phyloP scores from a whole-genome alignment of 2,797 vertebrate species.

The Podarcis lilfordi region DNA sequence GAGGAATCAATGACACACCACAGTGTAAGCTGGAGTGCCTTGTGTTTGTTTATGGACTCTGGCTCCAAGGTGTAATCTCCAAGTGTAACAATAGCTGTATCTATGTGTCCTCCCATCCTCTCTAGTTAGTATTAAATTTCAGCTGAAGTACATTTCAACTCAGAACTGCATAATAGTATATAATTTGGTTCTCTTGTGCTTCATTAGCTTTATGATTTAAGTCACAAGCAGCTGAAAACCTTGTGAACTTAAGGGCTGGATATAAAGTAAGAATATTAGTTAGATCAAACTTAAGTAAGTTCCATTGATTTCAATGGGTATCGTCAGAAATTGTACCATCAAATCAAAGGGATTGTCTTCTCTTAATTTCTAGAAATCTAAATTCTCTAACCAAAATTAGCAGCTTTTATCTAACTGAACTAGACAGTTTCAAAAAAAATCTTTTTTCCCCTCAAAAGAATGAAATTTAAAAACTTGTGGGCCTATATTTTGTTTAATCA shows the following conservation, averaged over 20 bases:
- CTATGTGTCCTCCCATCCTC: background rate
- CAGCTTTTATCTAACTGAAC: background rate
- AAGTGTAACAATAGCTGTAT: background rate
- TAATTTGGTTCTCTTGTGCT: background rate
- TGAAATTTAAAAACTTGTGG: conserved; percentile 2
- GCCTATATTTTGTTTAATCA: conserved; percentile 1
- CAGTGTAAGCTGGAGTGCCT: background rate
- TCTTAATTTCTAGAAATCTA: conserved; percentile 3
- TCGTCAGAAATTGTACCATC: background rate
- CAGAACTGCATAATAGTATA: background rate
- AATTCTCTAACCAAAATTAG: background rate
- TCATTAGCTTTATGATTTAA: background rate
- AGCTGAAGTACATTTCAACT: background rate
- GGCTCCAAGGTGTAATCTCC: background rate
- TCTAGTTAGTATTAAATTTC: background rate
- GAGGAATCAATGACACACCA: background rate
- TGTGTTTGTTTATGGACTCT: background rate
- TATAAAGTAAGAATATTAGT: background rate
- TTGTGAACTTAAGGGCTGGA: background rate
- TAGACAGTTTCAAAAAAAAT: background rate
- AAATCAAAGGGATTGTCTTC: background rate
- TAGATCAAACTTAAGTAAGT: background rate
- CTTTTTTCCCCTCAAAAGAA: background rate
- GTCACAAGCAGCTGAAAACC: background rate
- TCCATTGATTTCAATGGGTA: background rate